Conservation (phyloP, 2,113 vertebrate species). For the Tenrec ecaudatus region DNA sequence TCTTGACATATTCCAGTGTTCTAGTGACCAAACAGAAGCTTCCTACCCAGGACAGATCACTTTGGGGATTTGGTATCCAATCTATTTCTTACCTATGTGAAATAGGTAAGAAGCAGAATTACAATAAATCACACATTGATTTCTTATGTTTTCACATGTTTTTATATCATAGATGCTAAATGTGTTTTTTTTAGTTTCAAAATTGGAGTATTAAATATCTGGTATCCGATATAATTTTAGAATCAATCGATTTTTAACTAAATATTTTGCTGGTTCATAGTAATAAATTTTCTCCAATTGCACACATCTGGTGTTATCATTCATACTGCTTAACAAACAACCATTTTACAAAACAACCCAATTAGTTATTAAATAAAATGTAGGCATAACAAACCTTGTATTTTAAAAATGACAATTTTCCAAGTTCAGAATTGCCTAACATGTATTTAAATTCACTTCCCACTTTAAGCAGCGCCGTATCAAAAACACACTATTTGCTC, state of each 20-base stretch:
- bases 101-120: not conserved
- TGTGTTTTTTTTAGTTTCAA: slow-evolving; percentile 39
- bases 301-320: slow-evolving; percentile 44
- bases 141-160: slow-evolving; percentile 31
- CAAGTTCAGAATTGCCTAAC: slow-evolving; percentile 64
- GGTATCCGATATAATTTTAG: slow-evolving; percentile 48
- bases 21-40: slow-evolving; percentile 20
- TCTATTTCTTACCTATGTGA: slow-evolving; percentile 28
- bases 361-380: slow-evolving; percentile 49
- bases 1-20: slow-evolving; percentile 65
- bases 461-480: slow-evolving; percentile 31
- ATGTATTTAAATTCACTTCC: slow-evolving; percentile 57
- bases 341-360: slow-evolving; percentile 48
- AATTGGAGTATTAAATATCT: slow-evolving; percentile 28
- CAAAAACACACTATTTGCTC: not conserved
- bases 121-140: slow-evolving; percentile 1
- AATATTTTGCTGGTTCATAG: slow-evolving; percentile 30
- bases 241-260: slow-evolving; percentile 57
- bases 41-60: slow-evolving; percentile 48
- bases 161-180: not conserved
- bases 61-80: slow-evolving; percentile 19
- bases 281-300: slow-evolving; percentile 52
- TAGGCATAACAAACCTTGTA: slow-evolving; percentile 67
- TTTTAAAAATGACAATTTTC: slow-evolving; percentile 78
- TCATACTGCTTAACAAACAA: slow-evolving; percentile 59